Evolutionary conservation across 37 sponge, comb jelly and placozoan species (phyloP), one percentile per base, ranked within the genome.

Genomic region (Aplysina aerophoba): DNA sequence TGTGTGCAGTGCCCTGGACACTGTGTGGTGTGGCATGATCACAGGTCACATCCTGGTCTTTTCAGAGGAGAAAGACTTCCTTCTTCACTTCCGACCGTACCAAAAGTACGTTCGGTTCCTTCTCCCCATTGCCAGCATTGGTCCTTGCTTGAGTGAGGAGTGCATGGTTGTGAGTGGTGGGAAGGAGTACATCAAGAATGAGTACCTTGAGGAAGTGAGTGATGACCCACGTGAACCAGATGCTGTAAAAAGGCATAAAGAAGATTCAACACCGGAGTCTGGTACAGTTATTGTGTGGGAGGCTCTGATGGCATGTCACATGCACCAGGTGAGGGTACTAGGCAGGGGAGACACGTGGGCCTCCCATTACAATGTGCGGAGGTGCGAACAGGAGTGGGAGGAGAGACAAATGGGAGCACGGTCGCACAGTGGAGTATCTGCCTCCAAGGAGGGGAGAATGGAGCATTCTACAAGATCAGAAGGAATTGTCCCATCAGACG

Each of bases 201-300:
- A 21, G 35, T 75, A 75, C 78, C 25, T 75, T 53, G 78, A 75
- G 63, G 78, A 20, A 1, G 27, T 74, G 0, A 85, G 31, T 14
- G 40, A 67, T 0, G 83, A 61, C 38, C 38, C 59, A 15, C 8
- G 3, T 44, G 50, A 44, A 8, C 24, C 78, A 75, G 79, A 37
- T 54, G 30, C 36, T 38, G 36, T 20, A 6, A 33, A 4, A 0
- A 54, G 36, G 14, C 11, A 4, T 30, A 39, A 31, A 12, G 77
- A 75, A 35, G 1, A 36, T 5, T 59, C n/a, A 27, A 20, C 69
- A 16, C 77, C 75, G 22, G 54, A 44, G 20, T 41, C 85, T 59
- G 94, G 94, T 50, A 72, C 83, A 0, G 50, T 90, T 0, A 59
- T 94, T 0, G 37, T 94, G 40, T 94, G 88, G 88, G 94, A 94